These are phyloP conservation scores for Myotis pilosus DNA, from an alignment of 2,797 vertebrate species.

Conservation along the genomic window DNA sequence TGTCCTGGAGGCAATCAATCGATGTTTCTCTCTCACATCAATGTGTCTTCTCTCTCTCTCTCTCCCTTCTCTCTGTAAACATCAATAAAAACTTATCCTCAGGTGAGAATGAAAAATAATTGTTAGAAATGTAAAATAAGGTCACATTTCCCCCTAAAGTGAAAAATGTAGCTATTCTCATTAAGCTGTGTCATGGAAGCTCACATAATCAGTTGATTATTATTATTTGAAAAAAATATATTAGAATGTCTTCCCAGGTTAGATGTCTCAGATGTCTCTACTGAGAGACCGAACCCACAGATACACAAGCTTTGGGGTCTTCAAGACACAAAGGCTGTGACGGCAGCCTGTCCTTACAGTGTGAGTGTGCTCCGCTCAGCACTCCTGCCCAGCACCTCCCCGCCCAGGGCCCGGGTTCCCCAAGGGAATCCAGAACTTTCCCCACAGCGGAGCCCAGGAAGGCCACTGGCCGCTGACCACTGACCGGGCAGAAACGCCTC, in stretches of 20 bases:
- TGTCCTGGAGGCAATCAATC: no score
- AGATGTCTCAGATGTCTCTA: neutral
- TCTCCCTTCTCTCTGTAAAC: no score
- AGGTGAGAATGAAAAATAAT: no score
- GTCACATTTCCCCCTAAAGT: neutral
- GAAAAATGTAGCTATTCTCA: constrained; percentile 12
- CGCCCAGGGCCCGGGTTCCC: neutral
- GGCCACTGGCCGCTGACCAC: neutral
- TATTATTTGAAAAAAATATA: neutral
- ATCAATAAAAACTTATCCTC: no score
- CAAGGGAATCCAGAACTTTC: neutral
- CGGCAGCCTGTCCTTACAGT: no score
- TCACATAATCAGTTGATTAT: neutral
- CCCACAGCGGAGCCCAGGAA: neutral
- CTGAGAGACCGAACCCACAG: neutral
- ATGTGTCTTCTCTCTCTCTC: no score
- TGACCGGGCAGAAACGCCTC: neutral
- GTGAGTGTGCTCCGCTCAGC: neutral
- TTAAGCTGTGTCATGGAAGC: neutral
- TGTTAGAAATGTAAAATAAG: neutral
- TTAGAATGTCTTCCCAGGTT: neutral
- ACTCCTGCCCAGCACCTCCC: neutral
- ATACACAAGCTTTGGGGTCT: neutral
- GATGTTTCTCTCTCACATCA: no score
- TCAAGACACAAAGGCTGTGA: neutral